A percentile compares a stretch with the other conserved stretches of the same genome.
Conservation (phyloP, 2,888 invertebrate species). For the Agrotis clavis region DNA sequence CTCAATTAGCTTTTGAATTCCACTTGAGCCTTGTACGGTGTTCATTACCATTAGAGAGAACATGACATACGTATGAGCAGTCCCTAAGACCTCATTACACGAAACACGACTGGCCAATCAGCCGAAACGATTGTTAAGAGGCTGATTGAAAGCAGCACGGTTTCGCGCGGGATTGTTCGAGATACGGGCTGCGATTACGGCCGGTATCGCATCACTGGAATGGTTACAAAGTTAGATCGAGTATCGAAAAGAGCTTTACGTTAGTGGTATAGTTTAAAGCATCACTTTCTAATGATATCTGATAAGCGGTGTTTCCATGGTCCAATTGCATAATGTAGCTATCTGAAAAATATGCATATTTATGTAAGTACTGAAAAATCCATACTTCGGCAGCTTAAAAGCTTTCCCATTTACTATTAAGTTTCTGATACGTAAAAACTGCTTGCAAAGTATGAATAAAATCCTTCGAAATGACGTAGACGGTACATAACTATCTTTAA, state of each 20-base stretch:
- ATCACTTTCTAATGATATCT: constrained; percentile 27
- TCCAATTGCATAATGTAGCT: too few species aligned
- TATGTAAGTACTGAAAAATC: background rate
- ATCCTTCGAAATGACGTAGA: constrained; percentile 43
- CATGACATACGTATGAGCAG: constrained; percentile 79
- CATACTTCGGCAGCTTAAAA: constrained; percentile 9
- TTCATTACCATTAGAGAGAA: constrained; percentile 73
- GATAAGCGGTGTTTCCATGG: background rate
- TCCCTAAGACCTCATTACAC: constrained; percentile 79
- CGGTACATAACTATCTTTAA: constrained; percentile 67
- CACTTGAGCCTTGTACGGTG: constrained; percentile 72
- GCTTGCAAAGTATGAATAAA: constrained; percentile 55
- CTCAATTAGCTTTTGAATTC: constrained; percentile 71
- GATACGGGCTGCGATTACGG: constrained; percentile 59
- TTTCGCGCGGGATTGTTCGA: constrained; percentile 80
- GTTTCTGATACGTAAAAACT: constrained; percentile 22
- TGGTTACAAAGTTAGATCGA: constrained; percentile 53
- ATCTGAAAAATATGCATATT: background rate
- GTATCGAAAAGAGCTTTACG: constrained; percentile 42
- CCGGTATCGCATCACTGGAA: constrained; percentile 64
- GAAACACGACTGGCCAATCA: constrained; percentile 84
- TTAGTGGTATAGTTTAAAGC: constrained; percentile 17
- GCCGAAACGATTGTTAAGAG: constrained; percentile 77
- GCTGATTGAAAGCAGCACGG: constrained; percentile 82
- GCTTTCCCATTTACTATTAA: constrained; percentile 9